phyloP scores from a whole-genome alignment of 2,888 invertebrate species.

The Branchinecta sandiegonensis region DNA sequence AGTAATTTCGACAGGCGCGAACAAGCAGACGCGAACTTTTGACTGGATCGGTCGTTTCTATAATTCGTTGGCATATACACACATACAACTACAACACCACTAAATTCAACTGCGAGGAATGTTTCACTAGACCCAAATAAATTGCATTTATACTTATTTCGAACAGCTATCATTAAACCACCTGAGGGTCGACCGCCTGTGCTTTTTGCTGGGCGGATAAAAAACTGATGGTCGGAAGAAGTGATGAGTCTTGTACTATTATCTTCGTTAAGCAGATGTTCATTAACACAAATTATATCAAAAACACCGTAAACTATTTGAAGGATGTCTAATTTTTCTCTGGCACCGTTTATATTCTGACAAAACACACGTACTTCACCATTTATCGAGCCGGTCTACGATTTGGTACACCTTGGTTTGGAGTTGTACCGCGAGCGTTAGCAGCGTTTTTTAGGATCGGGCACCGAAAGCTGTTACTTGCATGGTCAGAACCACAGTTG shows the following conservation, averaged over 20 bases:
- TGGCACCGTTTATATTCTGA: not conserved
- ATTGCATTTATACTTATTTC: conserved; percentile 4
- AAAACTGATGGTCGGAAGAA: conserved; percentile 11
- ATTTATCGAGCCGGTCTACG: conserved; percentile 12
- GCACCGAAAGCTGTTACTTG: not conserved
- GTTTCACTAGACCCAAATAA: not conserved
- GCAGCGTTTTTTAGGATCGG: not conserved
- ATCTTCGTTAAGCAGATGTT: not conserved
- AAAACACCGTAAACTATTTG: conserved; percentile 5
- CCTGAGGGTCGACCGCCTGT: conserved; percentile 1
- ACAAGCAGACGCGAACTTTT: not conserved
- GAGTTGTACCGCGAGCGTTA: not conserved
- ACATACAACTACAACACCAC: not conserved
- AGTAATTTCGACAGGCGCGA: conserved; percentile 2
- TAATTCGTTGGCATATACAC: conserved; percentile 4
- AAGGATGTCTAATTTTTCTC: conserved; percentile 13
- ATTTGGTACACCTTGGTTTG: not conserved
- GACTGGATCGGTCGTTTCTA: conserved; percentile 6
- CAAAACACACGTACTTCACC: not conserved
- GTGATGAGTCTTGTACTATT: conserved; percentile 8
- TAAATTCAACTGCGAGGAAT: not conserved
- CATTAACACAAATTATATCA: conserved; percentile 11
- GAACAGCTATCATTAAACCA: not conserved
- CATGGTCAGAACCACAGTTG: not conserved
- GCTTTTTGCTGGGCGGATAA: conserved; percentile 11